Evolutionary conservation across 2,888 invertebrate species (phyloP).

Genomic region (Chydorus sphaericus): DNA sequence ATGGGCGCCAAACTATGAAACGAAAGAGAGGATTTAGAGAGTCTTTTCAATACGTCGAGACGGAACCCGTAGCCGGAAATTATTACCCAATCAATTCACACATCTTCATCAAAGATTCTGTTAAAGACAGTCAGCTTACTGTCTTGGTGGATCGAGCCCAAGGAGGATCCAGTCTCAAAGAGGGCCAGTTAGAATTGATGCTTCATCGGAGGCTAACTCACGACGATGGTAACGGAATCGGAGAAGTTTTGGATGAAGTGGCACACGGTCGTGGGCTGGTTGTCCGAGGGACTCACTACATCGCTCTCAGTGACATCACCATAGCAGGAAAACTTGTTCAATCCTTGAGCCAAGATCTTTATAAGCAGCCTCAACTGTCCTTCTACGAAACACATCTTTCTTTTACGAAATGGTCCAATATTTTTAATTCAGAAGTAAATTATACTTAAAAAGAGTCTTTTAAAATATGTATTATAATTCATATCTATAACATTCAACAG

Average conservation of each 20-base stretch:
- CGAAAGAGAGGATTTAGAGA: conserved; percentile 51
- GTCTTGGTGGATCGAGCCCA: conserved; percentile 48
- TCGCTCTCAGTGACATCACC: not conserved
- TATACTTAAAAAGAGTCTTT: no score
- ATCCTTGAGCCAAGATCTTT: not conserved
- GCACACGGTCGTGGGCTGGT: conserved; percentile 22
- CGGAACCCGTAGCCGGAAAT: conserved; percentile 66
- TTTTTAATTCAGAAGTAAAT: no score
- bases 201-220: conserved; percentile 47
- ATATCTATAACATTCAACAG: conserved; percentile 28
- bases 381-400: no score
- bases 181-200: conserved; percentile 70
- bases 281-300: not conserved
- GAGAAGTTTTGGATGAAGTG: conserved; percentile 51
- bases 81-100: conserved; percentile 85
- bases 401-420: no score
- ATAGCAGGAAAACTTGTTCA: not conserved
- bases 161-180: conserved; percentile 58
- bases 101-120: conserved; percentile 47
- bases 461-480: no score
- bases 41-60: conserved; percentile 49
- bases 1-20: conserved; percentile 71
- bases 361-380: no score
- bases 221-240: conserved; percentile 57
- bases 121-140: conserved; percentile 25